A percentile compares a stretch with the other conserved stretches of the same genome.
These are phyloP conservation scores for Scaptomyza cyrtandrae DNA, from an alignment of 2,888 invertebrate species.

Conservation along the genomic window DNA sequence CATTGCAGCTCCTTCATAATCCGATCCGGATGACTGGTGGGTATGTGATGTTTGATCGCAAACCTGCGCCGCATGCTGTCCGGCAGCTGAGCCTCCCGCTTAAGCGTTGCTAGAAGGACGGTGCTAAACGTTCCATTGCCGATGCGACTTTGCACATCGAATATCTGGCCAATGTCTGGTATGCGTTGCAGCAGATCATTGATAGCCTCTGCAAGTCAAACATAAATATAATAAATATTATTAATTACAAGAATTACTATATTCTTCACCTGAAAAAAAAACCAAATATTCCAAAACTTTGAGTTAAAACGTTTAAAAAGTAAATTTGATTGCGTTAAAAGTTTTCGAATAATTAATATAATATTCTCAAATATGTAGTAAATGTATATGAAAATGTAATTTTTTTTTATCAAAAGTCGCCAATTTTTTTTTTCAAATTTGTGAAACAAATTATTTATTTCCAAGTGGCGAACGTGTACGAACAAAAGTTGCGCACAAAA, in stretches of 20 bases:
- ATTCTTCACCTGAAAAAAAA: too few species aligned
- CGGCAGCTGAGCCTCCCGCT: slow-evolving; percentile 82
- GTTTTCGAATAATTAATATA: too few species aligned
- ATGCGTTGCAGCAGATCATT: slow-evolving; percentile 84
- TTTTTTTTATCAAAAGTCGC: neutral
- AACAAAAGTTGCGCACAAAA: slow-evolving; percentile 46
- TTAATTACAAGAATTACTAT: too few species aligned
- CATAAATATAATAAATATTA: neutral
- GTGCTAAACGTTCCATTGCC: slow-evolving; percentile 95
- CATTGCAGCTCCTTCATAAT: slow-evolving; percentile 93
- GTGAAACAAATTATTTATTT: slow-evolving; percentile 1
- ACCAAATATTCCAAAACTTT: too few species aligned
- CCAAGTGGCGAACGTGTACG: slow-evolving; percentile 3
- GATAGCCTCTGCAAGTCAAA: slow-evolving; percentile 78
- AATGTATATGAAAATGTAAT: neutral
- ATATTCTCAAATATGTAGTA: too few species aligned
- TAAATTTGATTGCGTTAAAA: too few species aligned
- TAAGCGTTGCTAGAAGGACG: slow-evolving; percentile 91
- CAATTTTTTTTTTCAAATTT: slow-evolving; percentile 1
- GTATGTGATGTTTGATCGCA: slow-evolving; percentile 94
- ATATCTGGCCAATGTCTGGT: slow-evolving; percentile 87
- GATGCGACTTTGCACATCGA: slow-evolving; percentile 89
- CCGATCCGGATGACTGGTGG: slow-evolving; percentile 92
- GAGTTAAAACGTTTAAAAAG: too few species aligned
- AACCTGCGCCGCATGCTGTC: slow-evolving; percentile 87